phyloP scores from a whole-genome alignment of 2,888 invertebrate species.

The Galerucella nymphaeae region DNA sequence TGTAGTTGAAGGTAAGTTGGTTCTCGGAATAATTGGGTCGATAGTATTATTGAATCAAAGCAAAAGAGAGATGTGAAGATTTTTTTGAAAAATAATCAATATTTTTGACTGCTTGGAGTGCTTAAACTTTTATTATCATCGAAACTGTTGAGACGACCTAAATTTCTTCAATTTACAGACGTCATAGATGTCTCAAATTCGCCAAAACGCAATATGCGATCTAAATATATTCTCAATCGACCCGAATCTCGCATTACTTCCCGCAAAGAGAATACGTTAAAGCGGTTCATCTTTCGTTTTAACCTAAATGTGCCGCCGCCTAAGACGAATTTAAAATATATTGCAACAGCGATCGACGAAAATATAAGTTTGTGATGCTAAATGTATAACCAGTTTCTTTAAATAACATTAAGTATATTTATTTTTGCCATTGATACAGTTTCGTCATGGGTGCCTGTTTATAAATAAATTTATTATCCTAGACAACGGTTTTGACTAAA shows the following conservation, averaged over 20 bases:
- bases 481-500: not conserved
- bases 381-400: slow-evolving; percentile 18
- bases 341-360: slow-evolving; percentile 20
- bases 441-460: slow-evolving; percentile 13
- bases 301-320: slow-evolving; percentile 16
- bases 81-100: not conserved
- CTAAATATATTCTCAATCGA: slow-evolving; percentile 1
- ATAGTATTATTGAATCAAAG: too few species aligned
- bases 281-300: not conserved
- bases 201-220: not conserved
- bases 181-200: slow-evolving; percentile 2
- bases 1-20: too few species aligned
- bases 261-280: slow-evolving; percentile 1
- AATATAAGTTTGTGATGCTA: slow-evolving; percentile 26
- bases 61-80: too few species aligned
- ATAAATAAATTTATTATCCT: slow-evolving; percentile 17
- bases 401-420: slow-evolving; percentile 22
- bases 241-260: slow-evolving; percentile 6
- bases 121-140: not conserved
- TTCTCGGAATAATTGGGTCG: too few species aligned
- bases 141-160: not conserved
- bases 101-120: not conserved
- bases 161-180: not conserved
- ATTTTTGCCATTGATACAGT: slow-evolving; percentile 23
- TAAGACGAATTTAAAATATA: slow-evolving; percentile 16